Percentiles rank a stretch among this genome's conserved stretches.
Evolutionary conservation across 2,113 vertebrate genomes (phyloP).

Genomic region (Lasiurus cinereus): DNA sequence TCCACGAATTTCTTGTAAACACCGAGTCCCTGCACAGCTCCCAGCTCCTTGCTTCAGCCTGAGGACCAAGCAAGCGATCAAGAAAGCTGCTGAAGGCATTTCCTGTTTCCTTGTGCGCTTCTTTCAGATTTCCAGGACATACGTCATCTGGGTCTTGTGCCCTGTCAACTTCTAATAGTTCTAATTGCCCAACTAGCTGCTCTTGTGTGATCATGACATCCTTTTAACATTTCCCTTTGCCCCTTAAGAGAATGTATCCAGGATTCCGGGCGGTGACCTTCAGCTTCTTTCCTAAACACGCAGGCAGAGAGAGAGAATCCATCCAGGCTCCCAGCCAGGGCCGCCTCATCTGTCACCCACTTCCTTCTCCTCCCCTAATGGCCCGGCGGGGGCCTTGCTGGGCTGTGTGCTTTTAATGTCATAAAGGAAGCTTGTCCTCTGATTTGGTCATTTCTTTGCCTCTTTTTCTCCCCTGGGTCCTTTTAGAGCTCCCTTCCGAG

Average conservation of each 20-base stretch:
- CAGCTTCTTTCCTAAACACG: slow-evolving; percentile 82
- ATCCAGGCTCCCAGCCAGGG: slow-evolving; percentile 62
- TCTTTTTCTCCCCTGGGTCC: neutral
- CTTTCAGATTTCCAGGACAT: slow-evolving; percentile 74
- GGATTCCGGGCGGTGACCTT: slow-evolving; percentile 84
- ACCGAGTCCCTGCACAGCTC: neutral
- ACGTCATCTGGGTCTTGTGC: slow-evolving; percentile 83
- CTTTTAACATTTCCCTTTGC: slow-evolving; percentile 86
- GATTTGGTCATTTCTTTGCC: slow-evolving; percentile 78
- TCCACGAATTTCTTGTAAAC: slow-evolving; percentile 50
- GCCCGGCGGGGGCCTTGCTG: slow-evolving; percentile 63
- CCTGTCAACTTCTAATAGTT: slow-evolving; percentile 87
- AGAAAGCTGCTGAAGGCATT: slow-evolving; percentile 72
- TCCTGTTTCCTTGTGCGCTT: slow-evolving; percentile 80
- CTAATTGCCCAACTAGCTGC: slow-evolving; percentile 86
- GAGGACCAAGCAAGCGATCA: slow-evolving; percentile 72
- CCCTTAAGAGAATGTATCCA: slow-evolving; percentile 83
- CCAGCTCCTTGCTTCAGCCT: neutral
- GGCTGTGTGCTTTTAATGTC: slow-evolving; percentile 75
- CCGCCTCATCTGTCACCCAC: slow-evolving; percentile 81
- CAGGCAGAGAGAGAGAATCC: slow-evolving; percentile 74
- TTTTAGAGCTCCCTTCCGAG: slow-evolving; percentile 79
- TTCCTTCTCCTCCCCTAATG: slow-evolving; percentile 74
- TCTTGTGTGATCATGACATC: slow-evolving; percentile 82
- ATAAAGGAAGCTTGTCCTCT: slow-evolving; percentile 75